Evolutionary conservation across 1,140 invertebrate species (phyloP).

Genomic region (Bombus pyrosoma): DNA sequence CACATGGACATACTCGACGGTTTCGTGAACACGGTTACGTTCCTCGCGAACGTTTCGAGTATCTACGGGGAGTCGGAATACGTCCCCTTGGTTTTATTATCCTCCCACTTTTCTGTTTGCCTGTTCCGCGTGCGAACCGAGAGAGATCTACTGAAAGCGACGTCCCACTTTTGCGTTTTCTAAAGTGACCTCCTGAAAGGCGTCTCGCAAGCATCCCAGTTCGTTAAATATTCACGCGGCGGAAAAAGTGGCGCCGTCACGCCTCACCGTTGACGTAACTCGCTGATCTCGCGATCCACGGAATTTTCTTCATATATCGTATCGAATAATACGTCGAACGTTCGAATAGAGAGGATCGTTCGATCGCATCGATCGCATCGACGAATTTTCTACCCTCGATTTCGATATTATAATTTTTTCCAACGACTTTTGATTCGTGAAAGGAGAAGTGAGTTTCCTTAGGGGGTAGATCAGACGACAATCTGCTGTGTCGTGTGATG

Average conservation of each 20-base stretch:
- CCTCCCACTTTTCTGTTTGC: neutral
- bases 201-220: slow-evolving; percentile 28
- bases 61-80: neutral
- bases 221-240: slow-evolving; percentile 23
- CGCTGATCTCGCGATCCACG: neutral
- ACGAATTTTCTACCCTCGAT: no score
- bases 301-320: neutral
- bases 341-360: neutral
- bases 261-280: neutral
- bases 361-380: neutral
- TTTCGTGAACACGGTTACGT: neutral
- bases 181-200: slow-evolving; percentile 20
- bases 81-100: slow-evolving; percentile 12
- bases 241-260: neutral
- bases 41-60: neutral
- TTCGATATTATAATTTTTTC: neutral
- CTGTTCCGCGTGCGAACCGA: slow-evolving; percentile 35
- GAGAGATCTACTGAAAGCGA: slow-evolving; percentile 49
- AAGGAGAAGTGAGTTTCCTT: neutral
- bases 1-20: neutral
- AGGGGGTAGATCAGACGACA: no score
- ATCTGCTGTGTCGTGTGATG: neutral
- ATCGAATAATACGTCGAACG: neutral
- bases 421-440: neutral
- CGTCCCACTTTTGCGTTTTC: slow-evolving; percentile 41